Percentiles rank a stretch among this genome's conserved stretches.
Evolutionary conservation across 2,797 vertebrate species (phyloP).

Genomic region (Pipistrellus pipistrellus): DNA sequence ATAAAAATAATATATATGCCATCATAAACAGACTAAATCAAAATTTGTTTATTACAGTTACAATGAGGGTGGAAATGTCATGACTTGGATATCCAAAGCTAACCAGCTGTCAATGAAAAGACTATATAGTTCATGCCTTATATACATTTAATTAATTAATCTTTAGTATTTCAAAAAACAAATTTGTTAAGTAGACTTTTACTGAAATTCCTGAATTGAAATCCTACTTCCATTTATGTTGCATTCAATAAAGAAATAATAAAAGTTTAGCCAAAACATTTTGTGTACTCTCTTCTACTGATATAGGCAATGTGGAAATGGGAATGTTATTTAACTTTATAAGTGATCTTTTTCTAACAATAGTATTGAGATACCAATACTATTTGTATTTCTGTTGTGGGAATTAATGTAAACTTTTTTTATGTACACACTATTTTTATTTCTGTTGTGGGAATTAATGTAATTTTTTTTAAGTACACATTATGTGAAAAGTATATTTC

Average conservation of each 20-base stretch:
- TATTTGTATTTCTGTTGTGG: too few species aligned
- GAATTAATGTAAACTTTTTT: too few species aligned
- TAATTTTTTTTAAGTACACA: not conserved
- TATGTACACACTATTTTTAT: not conserved
- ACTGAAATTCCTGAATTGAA: not conserved
- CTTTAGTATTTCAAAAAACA: not conserved
- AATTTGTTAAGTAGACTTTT: constrained; percentile 27
- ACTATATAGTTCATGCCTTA: not conserved
- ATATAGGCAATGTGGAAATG: not conserved
- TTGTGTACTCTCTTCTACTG: not conserved
- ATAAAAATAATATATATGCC: not conserved
- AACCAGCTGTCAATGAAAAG: not conserved
- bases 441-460: too few species aligned
- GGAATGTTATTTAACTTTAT: not conserved
- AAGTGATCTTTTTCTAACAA: not conserved
- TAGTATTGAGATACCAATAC: not conserved
- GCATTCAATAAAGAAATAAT: not conserved
- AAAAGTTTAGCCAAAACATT: not conserved
- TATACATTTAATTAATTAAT: not conserved
- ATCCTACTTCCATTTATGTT: not conserved
- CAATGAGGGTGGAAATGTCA: not conserved
- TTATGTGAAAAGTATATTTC: constrained; percentile 20
- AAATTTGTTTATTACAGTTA: not conserved
- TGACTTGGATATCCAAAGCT: not conserved
- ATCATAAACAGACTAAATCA: not conserved